Conservation (phyloP, 2,888 invertebrate species). For the Polyommatus iphigenia region DNA sequence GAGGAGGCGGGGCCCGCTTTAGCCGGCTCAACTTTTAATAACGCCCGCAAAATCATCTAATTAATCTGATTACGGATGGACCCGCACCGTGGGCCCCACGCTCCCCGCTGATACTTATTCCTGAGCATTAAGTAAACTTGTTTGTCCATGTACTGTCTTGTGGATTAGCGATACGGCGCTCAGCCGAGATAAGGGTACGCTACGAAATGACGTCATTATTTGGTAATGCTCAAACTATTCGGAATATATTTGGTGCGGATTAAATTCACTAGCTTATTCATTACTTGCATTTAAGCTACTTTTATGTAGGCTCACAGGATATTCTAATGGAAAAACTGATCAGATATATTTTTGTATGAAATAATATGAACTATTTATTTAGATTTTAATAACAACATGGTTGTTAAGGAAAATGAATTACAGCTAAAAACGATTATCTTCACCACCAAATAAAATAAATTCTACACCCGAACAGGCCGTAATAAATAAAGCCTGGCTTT, state of each 20-base stretch:
- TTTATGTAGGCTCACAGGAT: not conserved
- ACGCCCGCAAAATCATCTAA: slow-evolving; percentile 76
- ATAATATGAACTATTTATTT: too few species aligned
- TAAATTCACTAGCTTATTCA: slow-evolving; percentile 21
- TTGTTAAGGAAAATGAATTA: slow-evolving; percentile 62
- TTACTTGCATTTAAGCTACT: not conserved
- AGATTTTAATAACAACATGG: not conserved
- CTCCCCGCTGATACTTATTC: slow-evolving; percentile 69
- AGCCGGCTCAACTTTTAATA: slow-evolving; percentile 78
- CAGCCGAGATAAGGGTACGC: slow-evolving; percentile 49
- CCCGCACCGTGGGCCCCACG: slow-evolving; percentile 62
- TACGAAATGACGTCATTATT: slow-evolving; percentile 34
- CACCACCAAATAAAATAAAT: slow-evolving; percentile 65
- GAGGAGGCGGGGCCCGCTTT: slow-evolving; percentile 68
- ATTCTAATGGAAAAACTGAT: not conserved
- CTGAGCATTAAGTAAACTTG: slow-evolving; percentile 70
- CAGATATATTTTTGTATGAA: too few species aligned
- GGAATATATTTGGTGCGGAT: slow-evolving; percentile 29
- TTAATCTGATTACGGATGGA: slow-evolving; percentile 75
- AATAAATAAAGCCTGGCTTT: slow-evolving; percentile 75
- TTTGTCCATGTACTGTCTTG: slow-evolving; percentile 64
- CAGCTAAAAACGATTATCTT: slow-evolving; percentile 76
- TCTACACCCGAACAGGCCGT: slow-evolving; percentile 65
- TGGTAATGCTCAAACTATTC: slow-evolving; percentile 4
- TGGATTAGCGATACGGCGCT: slow-evolving; percentile 60